Evolutionary conservation across 2,113 vertebrate genomes (phyloP), one percentile per base, ranked within the genome.

Genomic region (Urocynchramus pylzowi): DNA sequence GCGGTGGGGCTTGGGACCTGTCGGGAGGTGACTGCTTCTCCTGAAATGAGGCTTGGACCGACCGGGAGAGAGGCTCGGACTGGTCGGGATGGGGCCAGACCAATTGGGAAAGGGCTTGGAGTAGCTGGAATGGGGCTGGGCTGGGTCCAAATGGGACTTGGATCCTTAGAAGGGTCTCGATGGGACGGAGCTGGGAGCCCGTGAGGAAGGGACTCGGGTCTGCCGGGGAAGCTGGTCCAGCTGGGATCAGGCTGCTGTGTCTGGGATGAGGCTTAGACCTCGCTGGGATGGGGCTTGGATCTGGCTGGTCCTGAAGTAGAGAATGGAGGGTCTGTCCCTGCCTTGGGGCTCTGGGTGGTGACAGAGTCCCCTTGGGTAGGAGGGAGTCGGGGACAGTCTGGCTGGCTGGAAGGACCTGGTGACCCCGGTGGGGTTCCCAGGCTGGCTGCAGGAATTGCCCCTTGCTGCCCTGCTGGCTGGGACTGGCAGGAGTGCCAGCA

Each of bases 351-450:
- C 59, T 33, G 86, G 42, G 39, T 45, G 21, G 21, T 65, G 39
- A 6, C 65, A 11, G 59, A 11, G 53, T 54, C 78, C 18, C 39
- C 45, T 33, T 28, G 83, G 57, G 7, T 11, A 16, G n/a, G 64
- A 50, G 26, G n/a, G 30, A 28, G 23, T 11, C 0, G 0, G 42
- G n/a, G 22, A n/a, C 24, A 9, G 13, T 54, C 31, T 0, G 0
- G 4, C 4, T 28, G 56, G 3, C 77, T 68, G 56, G 42, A 30
- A 42, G 16, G 18, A 41, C 35, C 52, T 33, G 53, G n/a, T 23
- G 31, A 41, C 12, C 26, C 31, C 2, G 1, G 5, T 13, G n/a
- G 35, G 30, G 16, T 14, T 84, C 54, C 65, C 0, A 6, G 24
- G 37, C 65, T 22, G 53, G 68, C 0, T 0, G 24, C 41, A 1